Evolutionary conservation across 2,888 invertebrate species (phyloP).

Genomic region (Troides oblongomaculatus): DNA sequence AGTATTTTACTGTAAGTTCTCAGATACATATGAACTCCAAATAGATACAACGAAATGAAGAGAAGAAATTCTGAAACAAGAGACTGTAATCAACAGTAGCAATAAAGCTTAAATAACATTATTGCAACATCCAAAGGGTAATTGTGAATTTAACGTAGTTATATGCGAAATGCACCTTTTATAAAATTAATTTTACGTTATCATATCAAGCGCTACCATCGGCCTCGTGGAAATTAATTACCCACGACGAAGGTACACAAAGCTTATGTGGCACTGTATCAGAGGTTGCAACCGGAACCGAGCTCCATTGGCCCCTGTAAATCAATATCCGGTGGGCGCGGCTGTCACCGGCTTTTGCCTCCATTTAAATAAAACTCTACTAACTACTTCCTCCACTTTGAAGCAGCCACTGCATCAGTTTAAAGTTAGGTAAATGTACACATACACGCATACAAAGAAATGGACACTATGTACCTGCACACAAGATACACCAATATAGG

Average conservation of each 20-base stretch:
- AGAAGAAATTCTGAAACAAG: not conserved
- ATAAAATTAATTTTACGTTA: conserved; percentile 29
- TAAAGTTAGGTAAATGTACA: not conserved
- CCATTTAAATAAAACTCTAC: conserved; percentile 43
- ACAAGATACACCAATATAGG: no score
- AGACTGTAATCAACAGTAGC: not conserved
- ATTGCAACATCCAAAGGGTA: not conserved
- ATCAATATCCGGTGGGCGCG: conserved; percentile 74
- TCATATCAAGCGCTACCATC: conserved; percentile 31
- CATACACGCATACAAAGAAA: not conserved
- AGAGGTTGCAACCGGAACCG: conserved; percentile 56
- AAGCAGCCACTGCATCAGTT: conserved; percentile 23
- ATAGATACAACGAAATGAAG: not conserved
- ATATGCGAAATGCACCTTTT: conserved; percentile 8
- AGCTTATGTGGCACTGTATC: conserved; percentile 52
- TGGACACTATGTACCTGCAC: no score
- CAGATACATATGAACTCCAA: not conserved
- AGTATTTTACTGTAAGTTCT: not conserved
- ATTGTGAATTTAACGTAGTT: not conserved
- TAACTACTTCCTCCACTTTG: conserved; percentile 40
- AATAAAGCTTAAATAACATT: not conserved
- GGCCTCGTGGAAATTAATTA: conserved; percentile 60
- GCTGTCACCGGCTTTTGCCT: conserved; percentile 46
- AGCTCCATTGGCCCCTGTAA: conserved; percentile 63
- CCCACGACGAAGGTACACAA: conserved; percentile 51